Conservation (phyloP, 2,113 vertebrate species). For the Artemisiospiza belli region DNA sequence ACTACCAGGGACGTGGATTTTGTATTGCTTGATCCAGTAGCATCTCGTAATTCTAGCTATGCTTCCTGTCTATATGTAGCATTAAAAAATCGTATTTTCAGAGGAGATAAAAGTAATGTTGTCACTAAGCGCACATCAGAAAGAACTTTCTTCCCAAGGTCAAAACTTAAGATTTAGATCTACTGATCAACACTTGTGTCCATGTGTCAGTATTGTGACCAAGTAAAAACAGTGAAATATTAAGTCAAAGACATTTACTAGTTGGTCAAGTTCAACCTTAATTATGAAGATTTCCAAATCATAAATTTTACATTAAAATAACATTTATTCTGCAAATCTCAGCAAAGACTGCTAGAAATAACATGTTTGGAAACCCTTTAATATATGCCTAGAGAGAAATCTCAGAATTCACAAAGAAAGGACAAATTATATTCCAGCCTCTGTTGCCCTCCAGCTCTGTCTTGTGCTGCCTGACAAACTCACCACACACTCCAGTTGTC, state of each 20-base stretch:
- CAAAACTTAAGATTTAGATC: not conserved
- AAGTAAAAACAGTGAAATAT: not conserved
- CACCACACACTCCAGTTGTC: slow-evolving; percentile 94
- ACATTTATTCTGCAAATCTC: not conserved
- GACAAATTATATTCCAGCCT: not conserved
- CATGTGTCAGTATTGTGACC: not conserved
- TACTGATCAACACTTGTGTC: not conserved
- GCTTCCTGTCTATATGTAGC: not conserved
- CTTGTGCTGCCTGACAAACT: slow-evolving; percentile 57
- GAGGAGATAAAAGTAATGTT: not conserved
- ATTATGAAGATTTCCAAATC: not conserved
- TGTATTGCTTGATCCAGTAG: not conserved
- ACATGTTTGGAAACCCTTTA: not conserved
- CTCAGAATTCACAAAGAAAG: not conserved
- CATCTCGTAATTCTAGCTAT: not conserved
- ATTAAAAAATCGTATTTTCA: not conserved
- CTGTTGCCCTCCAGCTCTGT: not conserved
- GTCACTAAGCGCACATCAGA: not conserved
- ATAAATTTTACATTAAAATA: not conserved
- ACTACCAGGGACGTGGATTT: not conserved
- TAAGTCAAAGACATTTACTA: not conserved
- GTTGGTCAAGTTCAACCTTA: not conserved
- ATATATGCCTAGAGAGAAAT: not conserved
- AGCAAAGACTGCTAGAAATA: not conserved
- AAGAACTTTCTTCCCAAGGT: not conserved